A percentile compares a stretch with the other conserved stretches of the same genome.
phyloP scores from a whole-genome alignment of 2,113 vertebrate genomes.

The Neogale vison region DNA sequence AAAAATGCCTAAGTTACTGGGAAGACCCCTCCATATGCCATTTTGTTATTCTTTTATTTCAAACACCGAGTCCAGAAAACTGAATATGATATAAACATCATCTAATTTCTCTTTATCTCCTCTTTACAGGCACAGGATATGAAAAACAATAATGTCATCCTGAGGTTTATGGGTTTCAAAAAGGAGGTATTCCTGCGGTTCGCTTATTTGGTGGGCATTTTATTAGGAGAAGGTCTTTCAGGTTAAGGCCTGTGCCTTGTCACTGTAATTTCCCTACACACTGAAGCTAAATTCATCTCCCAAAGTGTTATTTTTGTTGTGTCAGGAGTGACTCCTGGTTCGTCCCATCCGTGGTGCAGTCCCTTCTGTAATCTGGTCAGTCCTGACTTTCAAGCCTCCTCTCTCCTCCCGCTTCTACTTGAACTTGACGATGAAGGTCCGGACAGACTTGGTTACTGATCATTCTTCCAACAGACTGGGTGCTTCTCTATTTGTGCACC shows the following conservation, averaged over 20 bases:
- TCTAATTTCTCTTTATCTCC: neutral
- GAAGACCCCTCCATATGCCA: neutral
- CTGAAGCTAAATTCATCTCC: neutral
- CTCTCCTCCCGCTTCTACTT: neutral
- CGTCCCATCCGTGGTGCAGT: neutral
- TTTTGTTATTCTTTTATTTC: constrained; percentile 11
- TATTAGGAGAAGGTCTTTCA: neutral
- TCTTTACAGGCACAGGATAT: neutral
- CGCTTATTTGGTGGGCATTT: neutral
- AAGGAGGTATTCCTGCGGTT: neutral
- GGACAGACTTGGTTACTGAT: neutral
- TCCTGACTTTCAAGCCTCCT: neutral
- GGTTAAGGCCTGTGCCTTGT: neutral
- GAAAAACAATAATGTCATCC: neutral
- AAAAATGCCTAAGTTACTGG: neutral
- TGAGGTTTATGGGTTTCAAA: neutral
- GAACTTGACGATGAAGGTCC: neutral
- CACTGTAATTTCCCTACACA: neutral
- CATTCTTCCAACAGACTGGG: neutral
- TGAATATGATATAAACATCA: neutral
- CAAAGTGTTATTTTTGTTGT: neutral
- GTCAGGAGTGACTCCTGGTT: neutral
- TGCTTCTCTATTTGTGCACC: neutral
- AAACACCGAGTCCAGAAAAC: neutral
- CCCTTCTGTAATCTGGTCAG: neutral